These are phyloP conservation scores for Sinella curviseta DNA, from an alignment of 1,140 invertebrate genomes.

Conservation along the genomic window DNA sequence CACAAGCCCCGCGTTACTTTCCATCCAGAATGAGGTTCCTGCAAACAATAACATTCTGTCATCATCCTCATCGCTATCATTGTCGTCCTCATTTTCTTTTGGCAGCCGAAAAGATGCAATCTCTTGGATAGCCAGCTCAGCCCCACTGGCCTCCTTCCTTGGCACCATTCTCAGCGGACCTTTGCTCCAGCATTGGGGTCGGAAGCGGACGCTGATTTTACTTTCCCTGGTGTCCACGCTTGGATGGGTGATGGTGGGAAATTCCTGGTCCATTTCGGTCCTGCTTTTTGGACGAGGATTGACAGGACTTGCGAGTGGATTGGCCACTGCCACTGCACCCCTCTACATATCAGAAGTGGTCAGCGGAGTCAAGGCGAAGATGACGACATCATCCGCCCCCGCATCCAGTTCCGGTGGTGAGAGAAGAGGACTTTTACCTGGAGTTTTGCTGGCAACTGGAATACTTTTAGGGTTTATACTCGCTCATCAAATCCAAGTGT, in stretches of 20 bases:
- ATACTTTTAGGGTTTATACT: slow-evolving; percentile 52
- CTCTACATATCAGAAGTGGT: slow-evolving; percentile 80
- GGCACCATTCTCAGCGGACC: slow-evolving; percentile 50
- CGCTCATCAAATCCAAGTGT: slow-evolving; percentile 45
- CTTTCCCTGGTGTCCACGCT: not conserved
- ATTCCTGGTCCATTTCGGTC: not conserved
- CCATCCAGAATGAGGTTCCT: slow-evolving; percentile 30
- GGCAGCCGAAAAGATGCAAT: not conserved
- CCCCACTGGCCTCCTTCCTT: not conserved
- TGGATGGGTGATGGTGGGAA: slow-evolving; percentile 1
- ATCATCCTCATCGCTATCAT: not conserved
- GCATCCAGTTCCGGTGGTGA: slow-evolving; percentile 65
- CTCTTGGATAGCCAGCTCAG: not conserved
- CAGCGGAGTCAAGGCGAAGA: slow-evolving; percentile 61
- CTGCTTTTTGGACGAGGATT: not conserved
- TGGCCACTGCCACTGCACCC: slow-evolving; percentile 72
- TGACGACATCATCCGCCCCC: not conserved
- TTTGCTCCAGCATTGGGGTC: slow-evolving; percentile 33
- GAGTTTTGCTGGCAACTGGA: slow-evolving; percentile 51
- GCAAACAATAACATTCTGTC: not conserved
- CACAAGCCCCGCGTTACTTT: slow-evolving; percentile 31
- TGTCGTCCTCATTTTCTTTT: not conserved
- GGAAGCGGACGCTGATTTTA: not conserved
- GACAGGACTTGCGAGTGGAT: slow-evolving; percentile 47
- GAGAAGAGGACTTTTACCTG: slow-evolving; percentile 63